These are phyloP conservation scores for Polypterus senegalus DNA, from an alignment of 2,113 vertebrate species.

Conservation along the genomic window DNA sequence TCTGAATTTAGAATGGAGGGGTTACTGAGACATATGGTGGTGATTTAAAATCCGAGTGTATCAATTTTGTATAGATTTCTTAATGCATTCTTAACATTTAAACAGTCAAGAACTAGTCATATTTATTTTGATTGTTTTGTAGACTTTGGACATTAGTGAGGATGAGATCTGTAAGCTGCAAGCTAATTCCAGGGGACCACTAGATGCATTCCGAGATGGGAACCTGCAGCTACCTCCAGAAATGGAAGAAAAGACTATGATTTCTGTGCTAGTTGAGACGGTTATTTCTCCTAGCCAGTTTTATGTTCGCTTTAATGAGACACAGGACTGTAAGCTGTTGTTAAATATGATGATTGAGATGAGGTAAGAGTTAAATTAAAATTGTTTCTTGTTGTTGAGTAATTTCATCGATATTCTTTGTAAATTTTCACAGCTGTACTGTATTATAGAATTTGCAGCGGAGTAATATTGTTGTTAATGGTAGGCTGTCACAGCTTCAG, in stretches of 20 bases:
- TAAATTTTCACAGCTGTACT: too few species aligned
- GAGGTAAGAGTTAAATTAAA: slow-evolving; percentile 49
- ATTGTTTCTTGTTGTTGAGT: too few species aligned
- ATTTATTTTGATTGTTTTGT: slow-evolving; percentile 6
- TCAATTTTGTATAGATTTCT: too few species aligned
- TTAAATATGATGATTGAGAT: slow-evolving; percentile 84
- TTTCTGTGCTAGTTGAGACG: slow-evolving; percentile 61
- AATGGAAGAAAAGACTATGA: slow-evolving; percentile 37
- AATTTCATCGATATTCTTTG: too few species aligned
- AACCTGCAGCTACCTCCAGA: slow-evolving; percentile 50
- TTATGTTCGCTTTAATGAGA: slow-evolving; percentile 58
- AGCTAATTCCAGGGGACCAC: slow-evolving; percentile 42
- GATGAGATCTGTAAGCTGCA: slow-evolving; percentile 17
- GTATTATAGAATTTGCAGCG: too few species aligned
- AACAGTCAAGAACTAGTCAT: background rate
- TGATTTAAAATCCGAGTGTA: too few species aligned
- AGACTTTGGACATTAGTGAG: slow-evolving; percentile 36
- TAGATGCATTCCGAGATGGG: slow-evolving; percentile 58
- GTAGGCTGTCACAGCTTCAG: too few species aligned
- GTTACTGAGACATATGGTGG: too few species aligned
- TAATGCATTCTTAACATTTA: too few species aligned
- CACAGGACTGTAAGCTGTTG: slow-evolving; percentile 46
- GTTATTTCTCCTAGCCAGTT: slow-evolving; percentile 68
- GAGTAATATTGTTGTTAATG: too few species aligned
- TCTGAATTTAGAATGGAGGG: too few species aligned